Conservation (phyloP, 2,113 vertebrate species). For the Lagopus leucura region DNA sequence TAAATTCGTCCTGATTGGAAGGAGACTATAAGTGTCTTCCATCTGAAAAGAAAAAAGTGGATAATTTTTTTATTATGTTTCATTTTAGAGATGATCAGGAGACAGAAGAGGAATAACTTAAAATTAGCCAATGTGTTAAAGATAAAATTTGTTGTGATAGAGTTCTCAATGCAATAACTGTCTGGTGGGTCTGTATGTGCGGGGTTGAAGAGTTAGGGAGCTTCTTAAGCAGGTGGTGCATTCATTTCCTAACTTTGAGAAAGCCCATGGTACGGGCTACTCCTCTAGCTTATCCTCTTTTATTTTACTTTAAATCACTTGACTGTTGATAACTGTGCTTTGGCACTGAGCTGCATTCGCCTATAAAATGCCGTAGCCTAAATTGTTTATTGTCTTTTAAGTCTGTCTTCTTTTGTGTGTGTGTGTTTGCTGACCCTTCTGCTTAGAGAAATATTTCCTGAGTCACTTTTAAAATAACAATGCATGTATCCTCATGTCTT, state of each 20-base stretch:
- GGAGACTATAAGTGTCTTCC: neutral
- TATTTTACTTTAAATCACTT: neutral
- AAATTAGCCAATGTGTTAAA: neutral
- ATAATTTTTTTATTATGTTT: neutral
- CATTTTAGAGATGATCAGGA: neutral
- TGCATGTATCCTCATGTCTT: neutral
- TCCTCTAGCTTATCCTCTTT: neutral
- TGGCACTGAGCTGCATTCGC: neutral
- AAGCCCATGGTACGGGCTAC: fast-evolving
- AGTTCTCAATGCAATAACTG: neutral
- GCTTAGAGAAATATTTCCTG: neutral
- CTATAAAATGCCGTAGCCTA: neutral
- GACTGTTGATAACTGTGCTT: neutral
- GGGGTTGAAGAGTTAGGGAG: neutral
- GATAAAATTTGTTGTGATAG: neutral
- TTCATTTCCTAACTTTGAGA: no score
- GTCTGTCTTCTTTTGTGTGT: neutral
- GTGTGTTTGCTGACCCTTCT: neutral
- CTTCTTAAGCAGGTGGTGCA: no score
- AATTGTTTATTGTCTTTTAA: neutral
- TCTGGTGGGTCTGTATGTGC: neutral
- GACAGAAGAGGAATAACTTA: neutral
- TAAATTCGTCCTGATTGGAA: neutral
- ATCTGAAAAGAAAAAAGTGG: neutral
- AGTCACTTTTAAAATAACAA: neutral